Percentiles rank a stretch among this genome's conserved stretches.
Conservation (phyloP, 2,797 vertebrate genomes). For the Picus viridis region DNA sequence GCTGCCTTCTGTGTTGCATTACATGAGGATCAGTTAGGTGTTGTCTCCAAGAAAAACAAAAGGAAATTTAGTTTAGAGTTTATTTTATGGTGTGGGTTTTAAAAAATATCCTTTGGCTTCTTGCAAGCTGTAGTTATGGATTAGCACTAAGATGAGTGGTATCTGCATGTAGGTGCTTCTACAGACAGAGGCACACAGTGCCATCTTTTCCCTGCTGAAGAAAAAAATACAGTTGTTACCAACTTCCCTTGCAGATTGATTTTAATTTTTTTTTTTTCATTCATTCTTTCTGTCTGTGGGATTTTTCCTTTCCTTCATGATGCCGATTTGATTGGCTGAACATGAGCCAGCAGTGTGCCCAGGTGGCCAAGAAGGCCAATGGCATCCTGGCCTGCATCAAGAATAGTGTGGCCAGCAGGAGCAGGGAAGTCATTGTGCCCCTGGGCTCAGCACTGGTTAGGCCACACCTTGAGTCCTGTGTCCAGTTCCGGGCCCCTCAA, state of each 20-base stretch:
- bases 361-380: too few relatives aligned
- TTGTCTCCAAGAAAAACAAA: background rate
- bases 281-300: constrained; percentile 23
- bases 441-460: too few relatives aligned
- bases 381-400: too few relatives aligned
- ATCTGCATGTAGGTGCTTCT: background rate
- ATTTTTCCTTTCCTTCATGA: background rate
- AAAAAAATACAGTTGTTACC: background rate
- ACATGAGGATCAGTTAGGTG: background rate
- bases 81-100: background rate
- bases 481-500: too few relatives aligned
- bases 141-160: background rate
- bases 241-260: background rate
- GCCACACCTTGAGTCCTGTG: too few relatives aligned
- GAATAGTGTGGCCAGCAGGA: too few relatives aligned
- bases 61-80: background rate
- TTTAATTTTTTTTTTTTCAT: background rate
- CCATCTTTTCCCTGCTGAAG: background rate
- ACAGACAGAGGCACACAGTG: background rate
- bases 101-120: background rate
- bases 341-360: too few relatives aligned
- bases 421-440: too few relatives aligned
- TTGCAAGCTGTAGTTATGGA: background rate
- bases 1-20: background rate
- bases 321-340: background rate